Conservation (phyloP, 2,113 vertebrate species). For the Paracanthobrama guichenoti region DNA sequence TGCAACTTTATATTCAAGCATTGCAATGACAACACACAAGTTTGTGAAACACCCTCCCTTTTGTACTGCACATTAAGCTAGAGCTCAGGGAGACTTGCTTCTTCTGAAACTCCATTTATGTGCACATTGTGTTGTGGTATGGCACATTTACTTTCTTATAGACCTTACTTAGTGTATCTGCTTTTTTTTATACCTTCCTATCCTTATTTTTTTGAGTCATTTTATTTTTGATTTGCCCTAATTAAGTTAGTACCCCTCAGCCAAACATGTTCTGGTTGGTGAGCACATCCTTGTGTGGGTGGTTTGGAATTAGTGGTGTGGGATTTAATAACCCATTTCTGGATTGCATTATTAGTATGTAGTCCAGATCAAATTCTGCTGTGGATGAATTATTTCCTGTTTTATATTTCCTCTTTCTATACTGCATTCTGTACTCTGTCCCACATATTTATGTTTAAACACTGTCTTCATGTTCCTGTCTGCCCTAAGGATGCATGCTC, state of each 20-base stretch:
- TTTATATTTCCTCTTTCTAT: neutral
- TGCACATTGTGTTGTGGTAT: neutral
- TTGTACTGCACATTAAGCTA: neutral
- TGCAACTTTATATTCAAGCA: too few relatives aligned
- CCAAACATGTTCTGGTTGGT: slow-evolving; percentile 19
- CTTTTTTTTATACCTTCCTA: slow-evolving; percentile 7
- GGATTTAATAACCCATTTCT: slow-evolving; percentile 37
- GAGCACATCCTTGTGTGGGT: slow-evolving; percentile 22
- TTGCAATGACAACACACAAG: too few relatives aligned
- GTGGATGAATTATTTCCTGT: neutral
- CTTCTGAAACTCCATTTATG: neutral
- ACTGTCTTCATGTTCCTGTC: neutral
- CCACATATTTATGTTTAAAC: neutral
- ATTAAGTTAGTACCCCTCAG: slow-evolving; percentile 19
- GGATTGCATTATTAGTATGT: slow-evolving; percentile 9
- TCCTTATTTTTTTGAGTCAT: neutral
- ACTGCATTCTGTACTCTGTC: neutral
- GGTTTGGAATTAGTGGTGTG: slow-evolving; percentile 20
- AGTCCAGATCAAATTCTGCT: neutral
- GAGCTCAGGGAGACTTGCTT: neutral
- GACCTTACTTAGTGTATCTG: neutral
- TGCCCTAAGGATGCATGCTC: neutral
- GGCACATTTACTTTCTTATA: neutral
- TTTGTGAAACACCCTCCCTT: too few relatives aligned
- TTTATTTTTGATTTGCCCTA: neutral